These are phyloP conservation scores for Coilia nasus DNA, from an alignment of 2,797 vertebrate species.

Conservation along the genomic window DNA sequence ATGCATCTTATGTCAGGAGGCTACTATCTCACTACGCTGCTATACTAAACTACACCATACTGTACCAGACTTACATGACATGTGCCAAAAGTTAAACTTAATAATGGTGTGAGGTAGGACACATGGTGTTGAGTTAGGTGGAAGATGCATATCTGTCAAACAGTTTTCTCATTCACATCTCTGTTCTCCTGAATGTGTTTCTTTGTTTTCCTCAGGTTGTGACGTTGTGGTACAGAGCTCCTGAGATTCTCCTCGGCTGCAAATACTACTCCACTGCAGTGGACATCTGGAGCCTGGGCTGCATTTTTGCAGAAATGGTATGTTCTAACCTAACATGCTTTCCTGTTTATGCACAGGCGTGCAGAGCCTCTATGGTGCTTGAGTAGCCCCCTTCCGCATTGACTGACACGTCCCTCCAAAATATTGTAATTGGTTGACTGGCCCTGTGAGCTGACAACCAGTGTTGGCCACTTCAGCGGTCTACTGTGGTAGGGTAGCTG, in stretches of 20 bases:
- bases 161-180: not conserved
- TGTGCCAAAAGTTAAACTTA: too few species aligned
- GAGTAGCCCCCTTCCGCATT: not conserved
- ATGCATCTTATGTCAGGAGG: too few species aligned
- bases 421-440: too few species aligned
- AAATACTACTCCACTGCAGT: constrained; percentile 97
- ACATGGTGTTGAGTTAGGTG: too few species aligned
- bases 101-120: too few species aligned
- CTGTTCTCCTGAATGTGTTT: not conserved
- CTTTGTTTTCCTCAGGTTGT: constrained; percentile 78
- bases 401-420: too few species aligned
- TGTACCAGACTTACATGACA: too few species aligned
- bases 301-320: constrained; percentile 98
- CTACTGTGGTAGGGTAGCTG: too few species aligned
- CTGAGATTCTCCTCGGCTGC: constrained; percentile 94
- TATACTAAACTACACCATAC: too few species aligned
- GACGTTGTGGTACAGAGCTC: constrained; percentile 94
- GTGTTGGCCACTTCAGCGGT: too few species aligned
- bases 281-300: constrained; percentile 96
- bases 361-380: not conserved
- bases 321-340: not conserved
- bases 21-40: too few species aligned
- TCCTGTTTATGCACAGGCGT: not conserved
- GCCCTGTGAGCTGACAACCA: too few species aligned
- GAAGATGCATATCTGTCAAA: not conserved